Base-by-base conservation (phyloP, 2,888 invertebrate genomes). In the Empis stercorea region DNA sequence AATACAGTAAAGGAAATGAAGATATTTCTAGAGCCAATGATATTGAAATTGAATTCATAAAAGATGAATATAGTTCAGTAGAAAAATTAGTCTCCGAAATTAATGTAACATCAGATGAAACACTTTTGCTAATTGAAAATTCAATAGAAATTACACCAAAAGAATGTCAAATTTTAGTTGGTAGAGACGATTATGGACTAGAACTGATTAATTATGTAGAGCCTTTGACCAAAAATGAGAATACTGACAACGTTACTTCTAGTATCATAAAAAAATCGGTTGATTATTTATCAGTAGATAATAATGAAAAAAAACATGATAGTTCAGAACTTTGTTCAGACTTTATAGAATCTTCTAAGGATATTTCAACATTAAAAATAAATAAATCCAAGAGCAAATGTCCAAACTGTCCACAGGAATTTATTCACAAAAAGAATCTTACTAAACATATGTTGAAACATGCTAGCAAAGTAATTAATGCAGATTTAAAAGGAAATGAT, bases 341-440 rank as follows among this genome's bases (percentile, higher is more conserved):
- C 30, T 37, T 30, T 44, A 13, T 34, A 37, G n/a, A 46, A 46
- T 16, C 11, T 34, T 16, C 34, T 23, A 44, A 32, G 13, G 5
- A 37, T 37, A 13, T 17, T 17, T 15, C 46, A 44, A 10, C 16
- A 36, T 27, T 13, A 20, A 43, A 43, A 30, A 43, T n/a, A n/a
- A n/a, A n/a, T 5, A 47, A 46, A 10, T 20, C 37, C 2, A 45
- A 50, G 34, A 20, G 50, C 6, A 54, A 56, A 47, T 55, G 54
- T 41, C 32, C 48, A 3, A 36, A 45, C 42, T 57, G 57, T 46
- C 54, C 54, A 65, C 57, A 74, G 72, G 55, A 64, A 65, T 0
- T 55, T 65, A 50, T 74, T 68, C 49, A 62, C 68, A 56, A 60
- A 67, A 36, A 67, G 64, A 47, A 74, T 70, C 53, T 65, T 60